These are phyloP conservation scores for Carlito syrichta DNA, from an alignment of 2,113 vertebrate species.

Conservation along the genomic window DNA sequence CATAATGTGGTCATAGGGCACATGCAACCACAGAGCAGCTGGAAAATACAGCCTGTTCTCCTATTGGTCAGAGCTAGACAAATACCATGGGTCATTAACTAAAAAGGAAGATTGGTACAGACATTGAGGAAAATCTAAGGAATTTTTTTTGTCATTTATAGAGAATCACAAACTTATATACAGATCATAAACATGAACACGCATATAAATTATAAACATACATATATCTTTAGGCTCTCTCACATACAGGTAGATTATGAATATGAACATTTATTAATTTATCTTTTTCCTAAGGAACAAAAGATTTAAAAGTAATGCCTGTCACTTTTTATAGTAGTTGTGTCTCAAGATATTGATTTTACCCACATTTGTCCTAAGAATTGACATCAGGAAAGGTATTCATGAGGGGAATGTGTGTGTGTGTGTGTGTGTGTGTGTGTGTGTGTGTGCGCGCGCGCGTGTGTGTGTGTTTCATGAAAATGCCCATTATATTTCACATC, in stretches of 20 bases:
- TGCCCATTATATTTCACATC: too few species aligned
- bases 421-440: not conserved
- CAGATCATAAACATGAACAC: too few species aligned
- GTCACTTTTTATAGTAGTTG: not conserved
- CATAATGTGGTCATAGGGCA: accelerated
- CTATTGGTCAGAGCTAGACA: not conserved
- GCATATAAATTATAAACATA: too few species aligned
- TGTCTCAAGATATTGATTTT: not conserved
- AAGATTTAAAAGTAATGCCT: not conserved
- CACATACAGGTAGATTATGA: too few species aligned
- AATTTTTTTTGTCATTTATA: not conserved
- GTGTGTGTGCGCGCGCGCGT: not conserved
- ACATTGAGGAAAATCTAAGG: accelerated
- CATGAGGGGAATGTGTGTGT: not conserved
- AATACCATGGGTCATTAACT: too few species aligned
- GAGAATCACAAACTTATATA: not conserved
- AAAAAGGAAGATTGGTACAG: not conserved
- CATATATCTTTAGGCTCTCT: not conserved
- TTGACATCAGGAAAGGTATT: not conserved
- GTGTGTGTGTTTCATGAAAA: not conserved
- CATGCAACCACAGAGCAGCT: accelerated
- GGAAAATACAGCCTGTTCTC: accelerated
- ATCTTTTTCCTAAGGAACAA: not conserved
- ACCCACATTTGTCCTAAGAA: not conserved
- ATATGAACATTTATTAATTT: not conserved